Base-by-base conservation (phyloP, 2,797 vertebrate genomes). In the Xiphophorus birchmanni region DNA sequence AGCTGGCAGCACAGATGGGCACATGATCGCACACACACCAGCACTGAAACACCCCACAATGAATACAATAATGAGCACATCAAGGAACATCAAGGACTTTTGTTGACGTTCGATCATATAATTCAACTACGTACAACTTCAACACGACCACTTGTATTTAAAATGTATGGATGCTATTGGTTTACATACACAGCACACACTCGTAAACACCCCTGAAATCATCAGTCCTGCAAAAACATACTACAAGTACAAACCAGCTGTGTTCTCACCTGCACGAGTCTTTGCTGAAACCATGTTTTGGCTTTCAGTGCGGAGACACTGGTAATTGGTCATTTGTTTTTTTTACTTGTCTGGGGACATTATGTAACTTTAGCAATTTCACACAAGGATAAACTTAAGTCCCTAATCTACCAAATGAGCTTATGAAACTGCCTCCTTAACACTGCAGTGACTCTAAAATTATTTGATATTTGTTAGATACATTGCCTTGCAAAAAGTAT, bases 251-350 rank as follows among this genome's bases (percentile, higher is more conserved):
- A 79, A 79, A 80, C 82, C 87, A 78, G 18, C 48, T 11, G 0
- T 45, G 80, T 58, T n/a, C 82, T 91, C 89, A 89, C 86, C 83
- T 90, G 82, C 67, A 56, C 79, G 15, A 58, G 80, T 58, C 76
- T 50, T 29, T 77, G 80, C 75, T 82, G 81, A 45, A 84, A 56
- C 75, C 69, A 73, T 84, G 79, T 71, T 80, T 77, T 73, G 17
- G 4, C 78, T 90, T 86, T 80, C 84, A 78, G 23, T 71, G 40
- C 82, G 88, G 86, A 85, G 76, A 87, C 75, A 54, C 82, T 26
- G 79, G 76, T 93, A 93, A 91, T 93, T 90, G 87, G 79, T 84
- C 87, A 80, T 87, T 91, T 93, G 90, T 90, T 92, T 9, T 23
- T 93, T 13, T n/a, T 86, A 91, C 90, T 92, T 92, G 93, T 88